Evolutionary conservation across 2,888 invertebrate genomes (phyloP).

Genomic region (Tridacna gigas): DNA sequence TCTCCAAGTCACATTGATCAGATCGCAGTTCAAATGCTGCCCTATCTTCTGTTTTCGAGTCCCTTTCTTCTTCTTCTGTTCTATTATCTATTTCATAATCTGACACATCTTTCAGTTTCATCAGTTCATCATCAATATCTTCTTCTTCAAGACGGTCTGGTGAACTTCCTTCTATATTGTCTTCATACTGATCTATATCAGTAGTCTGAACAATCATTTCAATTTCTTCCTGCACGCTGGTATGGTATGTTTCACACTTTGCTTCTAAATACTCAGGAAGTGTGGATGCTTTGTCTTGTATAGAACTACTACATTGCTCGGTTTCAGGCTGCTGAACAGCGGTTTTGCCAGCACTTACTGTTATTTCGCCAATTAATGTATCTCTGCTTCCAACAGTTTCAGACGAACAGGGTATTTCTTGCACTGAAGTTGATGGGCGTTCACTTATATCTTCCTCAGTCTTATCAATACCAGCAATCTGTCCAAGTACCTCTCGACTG

Average conservation of each 20-base stretch:
- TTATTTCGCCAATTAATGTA: conserved; percentile 52
- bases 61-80: conserved; percentile 50
- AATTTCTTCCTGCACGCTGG: neutral
- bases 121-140: conserved; percentile 63
- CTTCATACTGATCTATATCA: conserved; percentile 33
- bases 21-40: conserved; percentile 66
- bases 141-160: conserved; percentile 52
- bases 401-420: conserved; percentile 42
- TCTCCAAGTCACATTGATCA: conserved; percentile 86
- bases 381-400: conserved; percentile 59
- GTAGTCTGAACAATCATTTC: conserved; percentile 45
- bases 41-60: conserved; percentile 51
- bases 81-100: conserved; percentile 57
- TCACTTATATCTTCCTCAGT: conserved; percentile 58
- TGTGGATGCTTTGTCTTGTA: neutral
- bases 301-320: neutral
- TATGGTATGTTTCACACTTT: neutral
- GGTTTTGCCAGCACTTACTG: conserved; percentile 16
- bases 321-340: neutral
- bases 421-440: conserved; percentile 49
- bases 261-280: neutral
- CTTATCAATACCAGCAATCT: conserved; percentile 59
- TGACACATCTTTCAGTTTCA: conserved; percentile 53
- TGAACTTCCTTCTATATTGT: conserved; percentile 41
- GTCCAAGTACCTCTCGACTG: conserved; percentile 61